Percentiles rank a stretch among this genome's conserved stretches.
These are phyloP conservation scores for Microcebus jonahi DNA, from an alignment of 2,113 vertebrate species.

Conservation along the genomic window DNA sequence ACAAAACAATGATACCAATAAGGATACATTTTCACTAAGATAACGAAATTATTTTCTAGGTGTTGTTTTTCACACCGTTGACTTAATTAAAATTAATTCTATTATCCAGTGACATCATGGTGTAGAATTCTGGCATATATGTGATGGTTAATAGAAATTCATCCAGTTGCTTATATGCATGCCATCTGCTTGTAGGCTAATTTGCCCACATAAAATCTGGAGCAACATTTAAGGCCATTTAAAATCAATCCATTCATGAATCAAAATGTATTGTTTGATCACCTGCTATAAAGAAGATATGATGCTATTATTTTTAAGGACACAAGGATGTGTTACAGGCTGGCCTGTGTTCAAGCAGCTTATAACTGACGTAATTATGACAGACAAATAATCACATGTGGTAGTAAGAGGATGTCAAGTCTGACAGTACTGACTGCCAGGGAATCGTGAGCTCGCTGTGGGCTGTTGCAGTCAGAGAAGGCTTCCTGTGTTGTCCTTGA, in stretches of 20 bases:
- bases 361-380: not conserved
- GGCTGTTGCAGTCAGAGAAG: not conserved
- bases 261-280: slow-evolving; percentile 26
- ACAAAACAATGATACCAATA: not conserved
- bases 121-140: not conserved
- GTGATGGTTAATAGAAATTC: slow-evolving; percentile 35
- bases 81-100: slow-evolving; percentile 20
- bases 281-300: slow-evolving; percentile 31
- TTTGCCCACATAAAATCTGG: slow-evolving; percentile 33
- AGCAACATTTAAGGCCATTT: slow-evolving; percentile 31
- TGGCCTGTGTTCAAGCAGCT: slow-evolving; percentile 11
- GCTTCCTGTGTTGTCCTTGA: not conserved
- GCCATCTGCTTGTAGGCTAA: slow-evolving; percentile 9
- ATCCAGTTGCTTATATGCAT: not conserved
- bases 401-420: not conserved
- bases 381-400: not conserved
- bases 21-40: not conserved
- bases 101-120: not conserved
- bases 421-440: not conserved
- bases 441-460: not conserved
- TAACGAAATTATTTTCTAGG: not conserved
- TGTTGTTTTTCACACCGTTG: not conserved
- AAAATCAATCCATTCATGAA: slow-evolving; percentile 33
- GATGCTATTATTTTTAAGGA: slow-evolving; percentile 18
- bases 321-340: not conserved